Percentiles rank a stretch among this genome's conserved stretches.
phyloP scores from a whole-genome alignment of 2,888 invertebrate genomes.

The Rhyacophila evoluta region DNA sequence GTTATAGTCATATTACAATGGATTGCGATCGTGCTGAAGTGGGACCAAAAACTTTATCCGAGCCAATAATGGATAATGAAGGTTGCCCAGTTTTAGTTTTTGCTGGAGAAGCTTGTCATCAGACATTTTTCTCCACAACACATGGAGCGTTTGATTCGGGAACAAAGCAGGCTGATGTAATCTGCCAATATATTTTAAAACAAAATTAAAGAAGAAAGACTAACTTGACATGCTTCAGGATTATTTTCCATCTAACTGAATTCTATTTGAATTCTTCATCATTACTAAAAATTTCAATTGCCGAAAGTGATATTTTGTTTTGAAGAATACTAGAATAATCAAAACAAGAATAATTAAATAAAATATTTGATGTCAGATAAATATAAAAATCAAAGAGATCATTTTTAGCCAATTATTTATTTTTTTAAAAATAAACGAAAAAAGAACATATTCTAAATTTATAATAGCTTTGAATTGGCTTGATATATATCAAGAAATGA shows the following conservation, averaged over 20 bases:
- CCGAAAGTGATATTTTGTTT: no score
- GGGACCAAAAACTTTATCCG: slow-evolving; percentile 61
- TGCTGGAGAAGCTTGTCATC: slow-evolving; percentile 76
- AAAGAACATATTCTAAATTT: no score
- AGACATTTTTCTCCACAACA: slow-evolving; percentile 73
- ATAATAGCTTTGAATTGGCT: no score
- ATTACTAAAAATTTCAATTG: no score
- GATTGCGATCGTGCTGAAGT: slow-evolving; percentile 64
- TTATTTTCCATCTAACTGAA: background rate
- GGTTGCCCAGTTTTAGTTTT: slow-evolving; percentile 68
- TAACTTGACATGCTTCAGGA: background rate
- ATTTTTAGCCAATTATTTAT: no score
- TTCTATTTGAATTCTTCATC: no score
- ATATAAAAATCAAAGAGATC: no score
- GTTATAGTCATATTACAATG: slow-evolving; percentile 71
- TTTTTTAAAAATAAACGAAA: no score
- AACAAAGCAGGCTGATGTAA: slow-evolving; percentile 65
- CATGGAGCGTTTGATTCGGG: slow-evolving; percentile 77
- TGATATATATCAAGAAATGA: no score
- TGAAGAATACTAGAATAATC: no score
- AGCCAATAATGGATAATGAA: slow-evolving; percentile 62
- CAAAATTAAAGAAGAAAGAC: background rate
- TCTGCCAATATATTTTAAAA: slow-evolving; percentile 57
- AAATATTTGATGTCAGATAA: background rate
- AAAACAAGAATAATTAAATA: background rate